Evolutionary conservation across 2,888 invertebrate species (phyloP), one percentile per base, ranked within the genome.

Genomic region (Sympetrum striolatum): DNA sequence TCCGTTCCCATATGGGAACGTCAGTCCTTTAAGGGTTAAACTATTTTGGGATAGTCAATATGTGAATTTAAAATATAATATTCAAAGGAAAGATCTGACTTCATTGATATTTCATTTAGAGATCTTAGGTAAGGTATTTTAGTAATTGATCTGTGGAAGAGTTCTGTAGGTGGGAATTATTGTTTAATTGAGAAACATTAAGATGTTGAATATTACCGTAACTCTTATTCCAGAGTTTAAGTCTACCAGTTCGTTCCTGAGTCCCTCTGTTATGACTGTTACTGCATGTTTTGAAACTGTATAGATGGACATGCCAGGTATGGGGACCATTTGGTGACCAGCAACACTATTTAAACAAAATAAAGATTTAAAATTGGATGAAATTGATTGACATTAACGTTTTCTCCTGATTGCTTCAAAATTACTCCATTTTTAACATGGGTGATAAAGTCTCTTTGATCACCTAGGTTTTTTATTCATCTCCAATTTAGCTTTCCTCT

Each of bases 171-270:
- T n/a, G n/a, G n/a, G n/a, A n/a, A n/a, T n/a, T n/a, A n/a, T n/a
- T n/a, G n/a, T n/a, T n/a, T n/a, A n/a, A n/a, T 94, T 92, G 92
- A 91, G 91, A 91, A 81, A 80, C 0, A 31, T 4, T 15, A 31
- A 22, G 31, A 79, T 25, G 25, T 8, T 25, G 15, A 4, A 1
- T 48, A 25, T 58, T 44, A 90, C 90, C 90, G 90, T 90, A 18
- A 90, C 60, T 18, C 90, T n/a, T 15, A 53, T 90, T 53, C 58
- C 37, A 44, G 58, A 31, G 15, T 90, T 35, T 14, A 37, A n/a
- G 12, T 90, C 90, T 12, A 31, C 31, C 31, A 90, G 60, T 22
- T 90, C 90, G 39, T 48, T 58, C 37, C 90, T 48, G 6, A 90
- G 90, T 37, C 90, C 90, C 12, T 90, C 90, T 12, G 90, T 58